Evolutionary conservation across 2,888 invertebrate species (phyloP).

Genomic region (Cremastinae sp.): DNA sequence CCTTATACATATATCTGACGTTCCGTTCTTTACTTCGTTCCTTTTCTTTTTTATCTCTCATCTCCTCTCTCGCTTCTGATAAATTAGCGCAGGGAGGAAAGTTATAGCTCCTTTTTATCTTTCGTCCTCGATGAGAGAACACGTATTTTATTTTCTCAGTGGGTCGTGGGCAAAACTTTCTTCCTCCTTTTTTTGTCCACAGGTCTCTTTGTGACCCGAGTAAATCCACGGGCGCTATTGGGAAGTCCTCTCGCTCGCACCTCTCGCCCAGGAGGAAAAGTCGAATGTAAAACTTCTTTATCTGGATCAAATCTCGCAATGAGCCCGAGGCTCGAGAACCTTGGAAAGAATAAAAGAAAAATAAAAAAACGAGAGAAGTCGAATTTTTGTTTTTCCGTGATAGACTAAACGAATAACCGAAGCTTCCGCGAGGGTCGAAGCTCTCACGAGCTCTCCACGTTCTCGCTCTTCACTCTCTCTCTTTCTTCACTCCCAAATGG

Average conservation of each 20-base stretch:
- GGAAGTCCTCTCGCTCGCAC: conserved; percentile 37
- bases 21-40: neutral
- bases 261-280: conserved; percentile 34
- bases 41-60: conserved; percentile 24
- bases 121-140: conserved; percentile 32
- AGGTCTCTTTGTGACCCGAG: conserved; percentile 53
- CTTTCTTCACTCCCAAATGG: neutral
- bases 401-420: conserved; percentile 45
- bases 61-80: conserved; percentile 24
- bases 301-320: conserved; percentile 50
- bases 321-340: conserved; percentile 25
- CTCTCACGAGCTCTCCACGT: neutral
- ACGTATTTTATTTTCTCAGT: conserved; percentile 28
- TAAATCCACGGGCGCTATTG: conserved; percentile 49
- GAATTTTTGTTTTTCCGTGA: conserved; percentile 26
- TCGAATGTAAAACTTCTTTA: conserved; percentile 49
- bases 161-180: conserved; percentile 10
- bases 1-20: neutral
- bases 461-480: neutral
- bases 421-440: neutral
- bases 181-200: conserved; percentile 27
- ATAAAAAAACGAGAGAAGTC: conserved; percentile 28
- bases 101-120: conserved; percentile 33
- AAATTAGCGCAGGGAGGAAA: conserved; percentile 32
- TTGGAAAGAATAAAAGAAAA: conserved; percentile 3